Evolutionary conservation across 2,113 vertebrate species (phyloP).

Genomic region (Phodopus roborovskii): DNA sequence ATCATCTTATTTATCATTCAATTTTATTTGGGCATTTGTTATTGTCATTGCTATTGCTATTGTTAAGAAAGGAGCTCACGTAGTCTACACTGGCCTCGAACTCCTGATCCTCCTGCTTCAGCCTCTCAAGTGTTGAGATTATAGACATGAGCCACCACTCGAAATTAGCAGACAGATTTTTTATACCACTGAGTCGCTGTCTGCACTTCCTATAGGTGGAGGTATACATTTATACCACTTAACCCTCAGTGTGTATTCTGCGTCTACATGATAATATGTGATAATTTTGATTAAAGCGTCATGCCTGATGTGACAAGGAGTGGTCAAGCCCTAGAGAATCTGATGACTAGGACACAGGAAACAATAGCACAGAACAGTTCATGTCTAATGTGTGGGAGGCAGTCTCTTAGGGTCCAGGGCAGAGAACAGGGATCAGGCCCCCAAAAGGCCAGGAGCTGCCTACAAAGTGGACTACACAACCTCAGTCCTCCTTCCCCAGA

Average conservation of each 20-base stretch:
- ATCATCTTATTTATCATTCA: no score
- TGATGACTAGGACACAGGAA: neutral
- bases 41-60: neutral
- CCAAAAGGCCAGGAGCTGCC: neutral
- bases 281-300: neutral
- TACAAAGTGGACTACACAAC: no score
- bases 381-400: neutral
- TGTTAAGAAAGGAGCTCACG: neutral
- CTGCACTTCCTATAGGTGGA: neutral
- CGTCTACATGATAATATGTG: neutral
- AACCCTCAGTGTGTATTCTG: neutral
- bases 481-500: neutral
- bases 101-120: neutral
- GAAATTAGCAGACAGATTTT: neutral
- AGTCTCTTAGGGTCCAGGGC: neutral
- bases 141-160: neutral
- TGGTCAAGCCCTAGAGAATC: neutral
- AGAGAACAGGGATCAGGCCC: neutral
- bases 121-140: neutral
- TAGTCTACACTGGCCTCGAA: neutral
- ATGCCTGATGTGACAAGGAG: neutral
- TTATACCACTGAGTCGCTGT: neutral
- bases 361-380: neutral
- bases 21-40: neutral
- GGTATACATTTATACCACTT: neutral